Evolutionary conservation across 2,797 vertebrate genomes (phyloP).

Genomic region (Sternarchorhynchus goeldii): DNA sequence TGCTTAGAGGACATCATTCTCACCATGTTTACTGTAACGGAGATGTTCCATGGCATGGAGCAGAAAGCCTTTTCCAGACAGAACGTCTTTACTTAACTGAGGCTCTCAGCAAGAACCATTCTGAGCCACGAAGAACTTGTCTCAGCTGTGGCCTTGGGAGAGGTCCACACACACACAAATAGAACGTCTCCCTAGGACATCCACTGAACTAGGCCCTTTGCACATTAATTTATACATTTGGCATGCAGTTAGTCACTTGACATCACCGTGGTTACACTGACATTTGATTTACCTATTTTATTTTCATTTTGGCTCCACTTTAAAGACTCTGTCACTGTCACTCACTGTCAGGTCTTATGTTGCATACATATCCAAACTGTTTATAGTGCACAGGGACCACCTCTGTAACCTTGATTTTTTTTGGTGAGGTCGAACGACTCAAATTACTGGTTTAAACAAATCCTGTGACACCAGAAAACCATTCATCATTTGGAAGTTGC

Average conservation of each 20-base stretch:
- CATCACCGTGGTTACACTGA: background rate
- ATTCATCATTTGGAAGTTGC: constrained; percentile 11
- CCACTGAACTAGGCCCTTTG: constrained; percentile 22
- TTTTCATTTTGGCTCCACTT: background rate
- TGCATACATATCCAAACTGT: background rate
- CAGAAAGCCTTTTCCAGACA: constrained; percentile 38
- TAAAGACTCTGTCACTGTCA: background rate
- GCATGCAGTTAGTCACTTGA: constrained; percentile 7
- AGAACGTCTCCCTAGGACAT: constrained; percentile 19
- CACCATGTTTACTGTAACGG: constrained; percentile 29
- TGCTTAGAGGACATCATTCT: constrained; percentile 28
- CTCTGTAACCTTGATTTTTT: background rate
- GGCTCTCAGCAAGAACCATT: background rate
- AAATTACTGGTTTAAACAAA: background rate
- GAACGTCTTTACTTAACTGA: constrained; percentile 19
- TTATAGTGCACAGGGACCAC: constrained; percentile 15
- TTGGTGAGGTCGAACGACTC: background rate
- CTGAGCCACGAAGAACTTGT: constrained; percentile 14
- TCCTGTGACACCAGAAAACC: constrained; percentile 19
- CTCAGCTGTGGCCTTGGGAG: constrained; percentile 34
- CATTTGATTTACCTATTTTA: background rate
- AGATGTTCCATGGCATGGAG: constrained; percentile 10
- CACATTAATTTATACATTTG: constrained; percentile 36
- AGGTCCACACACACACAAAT: constrained; percentile 15
- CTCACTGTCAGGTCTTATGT: background rate